phyloP scores from a whole-genome alignment of 2,113 vertebrate genomes.

The Osmerus mordax region DNA sequence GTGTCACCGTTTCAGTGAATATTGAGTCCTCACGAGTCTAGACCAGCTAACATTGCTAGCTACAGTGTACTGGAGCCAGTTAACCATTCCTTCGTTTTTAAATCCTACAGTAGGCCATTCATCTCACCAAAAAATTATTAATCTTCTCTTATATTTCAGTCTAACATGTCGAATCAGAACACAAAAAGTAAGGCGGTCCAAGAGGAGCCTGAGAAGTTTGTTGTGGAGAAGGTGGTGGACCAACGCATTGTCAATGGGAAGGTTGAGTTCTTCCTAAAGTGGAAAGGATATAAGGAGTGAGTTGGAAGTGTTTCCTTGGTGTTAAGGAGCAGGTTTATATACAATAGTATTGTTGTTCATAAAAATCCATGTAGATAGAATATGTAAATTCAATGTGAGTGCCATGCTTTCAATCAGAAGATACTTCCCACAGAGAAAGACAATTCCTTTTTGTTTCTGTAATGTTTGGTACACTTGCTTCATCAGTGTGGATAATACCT shows the following conservation, averaged over 20 bases:
- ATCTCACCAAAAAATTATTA: neutral
- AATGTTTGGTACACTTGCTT: neutral
- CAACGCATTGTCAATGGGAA: slow-evolving; percentile 95
- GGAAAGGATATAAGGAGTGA: slow-evolving; percentile 99
- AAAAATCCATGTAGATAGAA: neutral
- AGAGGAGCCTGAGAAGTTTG: slow-evolving; percentile 93
- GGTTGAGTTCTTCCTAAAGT: slow-evolving; percentile 97
- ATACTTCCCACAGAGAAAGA: too few species aligned
- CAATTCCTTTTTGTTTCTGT: too few species aligned
- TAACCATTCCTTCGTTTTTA: neutral
- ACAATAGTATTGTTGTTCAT: too few species aligned
- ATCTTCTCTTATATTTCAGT: slow-evolving; percentile 62
- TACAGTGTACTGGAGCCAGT: too few species aligned
- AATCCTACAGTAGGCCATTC: neutral
- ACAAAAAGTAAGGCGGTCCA: slow-evolving; percentile 88
- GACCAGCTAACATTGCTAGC: too few species aligned
- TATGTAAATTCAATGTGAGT: too few species aligned
- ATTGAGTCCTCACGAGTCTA: too few species aligned
- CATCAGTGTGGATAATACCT: slow-evolving; percentile 92
- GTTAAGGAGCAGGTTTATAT: neutral
- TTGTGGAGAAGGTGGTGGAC: slow-evolving; percentile 96
- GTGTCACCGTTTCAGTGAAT: too few species aligned
- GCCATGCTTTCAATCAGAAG: too few species aligned
- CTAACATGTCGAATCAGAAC: slow-evolving; percentile 90
- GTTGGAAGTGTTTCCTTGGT: slow-evolving; percentile 44